Evolutionary conservation across 1,140 invertebrate genomes (phyloP).

Genomic region (Drosophila kanapiae): DNA sequence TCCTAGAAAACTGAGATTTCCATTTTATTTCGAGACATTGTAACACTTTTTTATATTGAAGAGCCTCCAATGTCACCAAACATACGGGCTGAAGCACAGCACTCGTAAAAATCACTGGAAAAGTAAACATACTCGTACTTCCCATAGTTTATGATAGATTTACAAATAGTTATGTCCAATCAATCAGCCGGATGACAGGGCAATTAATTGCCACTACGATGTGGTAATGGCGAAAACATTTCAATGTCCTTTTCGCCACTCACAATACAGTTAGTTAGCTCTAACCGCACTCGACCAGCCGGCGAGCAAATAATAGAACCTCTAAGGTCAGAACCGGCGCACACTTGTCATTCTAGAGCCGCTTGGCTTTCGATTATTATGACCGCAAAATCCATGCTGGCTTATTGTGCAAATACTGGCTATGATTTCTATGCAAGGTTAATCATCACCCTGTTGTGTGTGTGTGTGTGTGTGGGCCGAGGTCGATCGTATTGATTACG

Average conservation of each 20-base stretch:
- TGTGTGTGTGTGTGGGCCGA: slow-evolving; percentile 31
- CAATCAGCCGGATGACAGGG: slow-evolving; percentile 69
- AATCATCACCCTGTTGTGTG: background rate
- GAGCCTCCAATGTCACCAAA: slow-evolving; percentile 51
- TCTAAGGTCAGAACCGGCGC: slow-evolving; percentile 65
- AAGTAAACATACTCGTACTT: slow-evolving; percentile 45
- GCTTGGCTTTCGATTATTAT: slow-evolving; percentile 51
- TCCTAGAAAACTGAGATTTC: slow-evolving; percentile 23
- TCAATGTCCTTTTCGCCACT: slow-evolving; percentile 73
- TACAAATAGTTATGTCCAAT: slow-evolving; percentile 63
- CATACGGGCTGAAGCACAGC: slow-evolving; percentile 13
- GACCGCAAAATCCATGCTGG: slow-evolving; percentile 62
- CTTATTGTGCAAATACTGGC: slow-evolving; percentile 66
- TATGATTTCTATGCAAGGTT: slow-evolving; percentile 62
- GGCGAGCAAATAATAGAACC: slow-evolving; percentile 39
- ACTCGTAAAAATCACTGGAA: slow-evolving; percentile 49
- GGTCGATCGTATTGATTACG: slow-evolving; percentile 33
- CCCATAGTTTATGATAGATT: slow-evolving; percentile 17
- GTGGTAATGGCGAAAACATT: slow-evolving; percentile 68
- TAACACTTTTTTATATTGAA: slow-evolving; percentile 54
- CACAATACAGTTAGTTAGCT: slow-evolving; percentile 61
- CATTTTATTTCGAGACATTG: slow-evolving; percentile 60
- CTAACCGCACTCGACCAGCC: slow-evolving; percentile 24
- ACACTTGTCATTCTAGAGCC: slow-evolving; percentile 55
- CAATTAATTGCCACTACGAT: slow-evolving; percentile 32